Evolutionary conservation across 2,113 vertebrate species (phyloP).

Genomic region (Chamaea fasciata): DNA sequence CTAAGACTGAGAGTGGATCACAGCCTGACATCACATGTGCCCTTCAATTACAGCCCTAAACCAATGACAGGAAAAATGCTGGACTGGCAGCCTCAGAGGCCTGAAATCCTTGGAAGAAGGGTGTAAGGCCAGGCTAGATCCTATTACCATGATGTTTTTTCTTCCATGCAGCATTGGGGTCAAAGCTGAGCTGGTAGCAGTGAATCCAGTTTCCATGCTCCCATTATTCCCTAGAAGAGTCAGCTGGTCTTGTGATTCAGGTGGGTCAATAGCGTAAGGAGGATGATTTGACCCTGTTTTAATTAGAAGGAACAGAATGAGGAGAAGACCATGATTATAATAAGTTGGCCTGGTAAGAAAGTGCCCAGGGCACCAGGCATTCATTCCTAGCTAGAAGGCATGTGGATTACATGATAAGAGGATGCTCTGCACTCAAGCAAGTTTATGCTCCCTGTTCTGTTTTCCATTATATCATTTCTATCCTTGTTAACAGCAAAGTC

Average conservation of each 20-base stretch:
- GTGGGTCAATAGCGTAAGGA: background rate
- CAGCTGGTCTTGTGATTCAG: background rate
- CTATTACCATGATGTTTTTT: background rate
- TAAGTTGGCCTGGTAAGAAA: background rate
- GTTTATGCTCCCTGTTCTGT: background rate
- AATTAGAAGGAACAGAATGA: background rate
- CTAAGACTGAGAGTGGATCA: background rate
- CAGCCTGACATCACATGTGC: background rate
- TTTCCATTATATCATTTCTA: conserved; percentile 41
- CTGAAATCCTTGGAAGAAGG: background rate
- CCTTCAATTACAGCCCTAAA: background rate
- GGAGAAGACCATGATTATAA: background rate
- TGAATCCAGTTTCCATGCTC: background rate
- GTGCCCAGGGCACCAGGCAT: background rate
- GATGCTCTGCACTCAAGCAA: background rate
- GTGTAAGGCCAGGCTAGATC: background rate
- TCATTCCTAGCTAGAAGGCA: background rate
- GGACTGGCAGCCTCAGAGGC: background rate
- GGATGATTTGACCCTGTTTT: background rate
- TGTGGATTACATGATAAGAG: background rate
- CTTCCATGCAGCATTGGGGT: background rate
- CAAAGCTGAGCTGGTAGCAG: background rate
- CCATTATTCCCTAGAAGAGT: background rate
- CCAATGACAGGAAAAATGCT: background rate
- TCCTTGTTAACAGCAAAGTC: conserved; percentile 24